phyloP scores from a whole-genome alignment of 2,113 vertebrate genomes.

The Megaceryle maxima region DNA sequence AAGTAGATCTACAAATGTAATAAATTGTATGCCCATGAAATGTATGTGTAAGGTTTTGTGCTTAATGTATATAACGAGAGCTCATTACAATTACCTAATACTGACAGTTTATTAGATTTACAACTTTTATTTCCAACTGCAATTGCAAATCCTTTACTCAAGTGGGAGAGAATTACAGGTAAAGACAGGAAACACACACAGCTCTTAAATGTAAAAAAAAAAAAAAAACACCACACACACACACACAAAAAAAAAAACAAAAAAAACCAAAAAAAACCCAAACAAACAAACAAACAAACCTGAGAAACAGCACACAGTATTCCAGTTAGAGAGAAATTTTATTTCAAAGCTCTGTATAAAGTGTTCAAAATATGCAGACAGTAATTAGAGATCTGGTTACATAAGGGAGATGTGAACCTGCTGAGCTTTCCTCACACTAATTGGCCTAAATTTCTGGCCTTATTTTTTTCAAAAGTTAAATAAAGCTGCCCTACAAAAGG shows the following conservation, averaged over 20 bases:
- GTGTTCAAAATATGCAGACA: slow-evolving; percentile 22
- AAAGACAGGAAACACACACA: not conserved
- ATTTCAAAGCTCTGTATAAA: not conserved
- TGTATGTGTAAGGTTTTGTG: not conserved
- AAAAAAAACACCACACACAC: too few relatives aligned
- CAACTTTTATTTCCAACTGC: not conserved
- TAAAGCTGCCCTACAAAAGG: slow-evolving; percentile 29
- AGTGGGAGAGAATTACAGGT: not conserved
- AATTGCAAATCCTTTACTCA: not conserved
- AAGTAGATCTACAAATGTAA: not conserved
- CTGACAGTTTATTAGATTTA: not conserved
- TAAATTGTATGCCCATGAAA: not conserved
- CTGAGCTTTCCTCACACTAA: slow-evolving; percentile 32
- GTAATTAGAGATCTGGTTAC: slow-evolving; percentile 51
- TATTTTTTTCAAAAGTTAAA: slow-evolving; percentile 37
- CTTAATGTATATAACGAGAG: not conserved
- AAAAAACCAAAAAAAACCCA: too few relatives aligned
- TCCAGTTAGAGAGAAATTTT: not conserved
- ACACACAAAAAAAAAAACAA: too few relatives aligned
- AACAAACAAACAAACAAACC: too few relatives aligned
- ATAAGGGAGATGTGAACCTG: slow-evolving; percentile 31
- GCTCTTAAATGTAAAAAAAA: not conserved
- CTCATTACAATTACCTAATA: not conserved
- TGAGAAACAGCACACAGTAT: not conserved
- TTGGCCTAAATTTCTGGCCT: slow-evolving; percentile 52